Evolutionary conservation across 2,888 invertebrate species (phyloP), one percentile per base, ranked within the genome.

Genomic region (Zygaena filipendulae): DNA sequence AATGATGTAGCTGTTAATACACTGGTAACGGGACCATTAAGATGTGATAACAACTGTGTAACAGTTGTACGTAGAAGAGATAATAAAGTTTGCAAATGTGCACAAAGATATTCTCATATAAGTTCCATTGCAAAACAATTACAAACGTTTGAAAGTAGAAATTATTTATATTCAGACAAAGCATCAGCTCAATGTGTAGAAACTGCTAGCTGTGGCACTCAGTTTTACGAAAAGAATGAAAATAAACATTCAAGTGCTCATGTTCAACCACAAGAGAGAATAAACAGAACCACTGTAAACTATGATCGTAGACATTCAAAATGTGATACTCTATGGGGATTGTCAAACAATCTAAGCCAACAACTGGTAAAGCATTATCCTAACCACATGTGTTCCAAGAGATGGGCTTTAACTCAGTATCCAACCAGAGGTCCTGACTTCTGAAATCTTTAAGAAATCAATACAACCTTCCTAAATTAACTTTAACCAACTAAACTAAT

Each of bases 391-490:
- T n/a, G n/a, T n/a, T n/a, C 49, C 19, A 61, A 54, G 36, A 49
- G 62, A 21, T 75, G 75, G 75, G 58, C 70, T 13, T 28, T 74
- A 27, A 49, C 62, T 7, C 49, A 45, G 29, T 47, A 51, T 29
- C 55, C 56, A 8, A 33, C 41, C 2, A 52, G 47, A 33, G 72
- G 72, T 5, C 75, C 75, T 11, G 75, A 75, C 40, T 75, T 74
- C 43, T 74, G 43, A 50, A 11, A 16, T 13, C 4, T n/a, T n/a
- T n/a, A n/a, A n/a, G n/a, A n/a, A n/a, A n/a, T n/a, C n/a, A n/a
- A n/a, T n/a, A n/a, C n/a, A n/a, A n/a, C n/a, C n/a, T n/a, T n/a
- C n/a, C n/a, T n/a, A n/a, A n/a, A n/a, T n/a, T n/a, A n/a, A n/a
- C n/a, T n/a, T n/a, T n/a, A n/a, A n/a, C n/a, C n/a, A n/a, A n/a